Conservation (phyloP, 2,888 invertebrate species). For the Nymphalis polychloros region DNA sequence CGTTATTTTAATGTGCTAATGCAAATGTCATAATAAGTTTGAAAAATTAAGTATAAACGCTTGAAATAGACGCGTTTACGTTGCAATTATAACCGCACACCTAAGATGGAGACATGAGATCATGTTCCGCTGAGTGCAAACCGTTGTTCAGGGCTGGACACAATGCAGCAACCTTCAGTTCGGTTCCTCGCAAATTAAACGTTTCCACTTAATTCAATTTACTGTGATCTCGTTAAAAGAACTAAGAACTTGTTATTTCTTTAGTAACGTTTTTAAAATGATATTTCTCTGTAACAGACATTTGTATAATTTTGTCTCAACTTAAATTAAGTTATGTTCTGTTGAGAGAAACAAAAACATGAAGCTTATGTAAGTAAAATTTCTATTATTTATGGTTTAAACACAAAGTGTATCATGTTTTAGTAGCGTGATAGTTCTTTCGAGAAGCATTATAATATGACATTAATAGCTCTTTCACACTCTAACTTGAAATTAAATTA, state of each 20-base stretch:
- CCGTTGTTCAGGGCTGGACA: conserved; percentile 46
- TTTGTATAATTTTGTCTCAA: neutral
- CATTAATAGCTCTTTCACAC: too few species aligned
- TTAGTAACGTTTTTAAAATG: conserved; percentile 13
- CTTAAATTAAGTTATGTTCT: conserved; percentile 1
- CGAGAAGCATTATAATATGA: too few species aligned
- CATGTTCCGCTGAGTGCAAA: conserved; percentile 52
- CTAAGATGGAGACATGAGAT: conserved; percentile 39
- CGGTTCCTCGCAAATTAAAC: conserved; percentile 38
- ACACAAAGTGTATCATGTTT: too few species aligned
- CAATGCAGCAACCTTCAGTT: conserved; percentile 46
- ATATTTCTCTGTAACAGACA: conserved; percentile 12
- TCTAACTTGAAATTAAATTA: too few species aligned
- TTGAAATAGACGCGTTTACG: neutral
- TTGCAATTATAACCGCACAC: conserved; percentile 22
- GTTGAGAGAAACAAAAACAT: neutral
- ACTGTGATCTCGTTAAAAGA: conserved; percentile 22
- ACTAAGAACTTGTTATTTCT: conserved; percentile 7
- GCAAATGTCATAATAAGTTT: neutral
- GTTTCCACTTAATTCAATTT: conserved; percentile 34
- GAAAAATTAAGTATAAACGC: neutral
- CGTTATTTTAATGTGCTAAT: too few species aligned
- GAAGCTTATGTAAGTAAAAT: too few species aligned
- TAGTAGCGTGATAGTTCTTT: too few species aligned
- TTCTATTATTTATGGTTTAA: too few species aligned